phyloP scores from a whole-genome alignment of 1,140 invertebrate genomes.

The Cherax destructor region DNA sequence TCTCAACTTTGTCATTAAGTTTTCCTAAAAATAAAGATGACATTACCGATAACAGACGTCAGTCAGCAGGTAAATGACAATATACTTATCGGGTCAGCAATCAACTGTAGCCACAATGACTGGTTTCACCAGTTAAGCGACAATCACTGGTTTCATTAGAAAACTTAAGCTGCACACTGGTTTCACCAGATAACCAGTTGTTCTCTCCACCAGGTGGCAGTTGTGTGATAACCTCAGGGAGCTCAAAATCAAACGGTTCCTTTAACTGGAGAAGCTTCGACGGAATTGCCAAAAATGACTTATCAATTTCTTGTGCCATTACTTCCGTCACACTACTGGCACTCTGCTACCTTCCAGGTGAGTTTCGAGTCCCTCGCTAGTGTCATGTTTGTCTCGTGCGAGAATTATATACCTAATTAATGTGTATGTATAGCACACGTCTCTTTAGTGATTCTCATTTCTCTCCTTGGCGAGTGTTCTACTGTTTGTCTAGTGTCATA shows the following conservation, averaged over 20 bases:
- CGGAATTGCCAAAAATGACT: background rate
- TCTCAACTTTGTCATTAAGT: too few species aligned
- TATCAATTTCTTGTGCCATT: background rate
- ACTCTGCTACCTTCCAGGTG: conserved; percentile 40
- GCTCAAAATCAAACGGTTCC: background rate
- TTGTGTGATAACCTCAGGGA: background rate
- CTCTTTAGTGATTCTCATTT: too few species aligned
- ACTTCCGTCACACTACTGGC: conserved; percentile 27
- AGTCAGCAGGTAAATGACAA: too few species aligned
- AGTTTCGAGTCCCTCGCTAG: background rate
- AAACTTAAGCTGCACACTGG: background rate
- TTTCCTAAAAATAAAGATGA: too few species aligned
- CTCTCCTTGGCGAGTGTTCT: too few species aligned
- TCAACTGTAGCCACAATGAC: background rate
- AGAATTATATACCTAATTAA: too few species aligned
- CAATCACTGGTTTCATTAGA: background rate
- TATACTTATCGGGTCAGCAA: background rate
- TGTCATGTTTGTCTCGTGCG: background rate
- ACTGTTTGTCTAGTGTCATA: too few species aligned
- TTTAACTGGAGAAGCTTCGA: conserved; percentile 10
- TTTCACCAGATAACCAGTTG: background rate
- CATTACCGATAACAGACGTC: too few species aligned
- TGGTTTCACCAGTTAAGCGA: background rate
- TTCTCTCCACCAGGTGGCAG: conserved; percentile 2
- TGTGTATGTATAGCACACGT: too few species aligned